Percentiles rank a stretch among this genome's conserved stretches.
phyloP scores from a whole-genome alignment of 1,140 invertebrate genomes.

The Calosoma granatense region DNA sequence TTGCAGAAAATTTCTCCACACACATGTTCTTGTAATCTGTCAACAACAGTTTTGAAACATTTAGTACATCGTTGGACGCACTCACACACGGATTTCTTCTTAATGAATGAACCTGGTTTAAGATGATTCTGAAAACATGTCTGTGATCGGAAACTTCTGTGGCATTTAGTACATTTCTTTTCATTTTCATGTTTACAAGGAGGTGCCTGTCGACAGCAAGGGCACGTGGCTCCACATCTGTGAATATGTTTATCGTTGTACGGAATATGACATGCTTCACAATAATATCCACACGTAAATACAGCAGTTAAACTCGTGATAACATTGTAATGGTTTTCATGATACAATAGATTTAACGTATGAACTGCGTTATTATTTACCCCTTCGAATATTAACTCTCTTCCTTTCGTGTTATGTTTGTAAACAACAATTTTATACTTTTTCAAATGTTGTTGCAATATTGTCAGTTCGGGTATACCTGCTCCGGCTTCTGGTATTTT shows the following conservation, averaged over 20 bases:
- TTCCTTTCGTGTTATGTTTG: slow-evolving; percentile 4
- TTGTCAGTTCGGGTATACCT: not conserved
- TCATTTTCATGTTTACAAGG: not conserved
- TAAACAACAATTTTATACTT: slow-evolving; percentile 14
- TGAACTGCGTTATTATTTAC: not conserved
- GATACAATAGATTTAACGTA: slow-evolving; percentile 7
- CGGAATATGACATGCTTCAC: not conserved
- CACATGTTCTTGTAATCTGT: not conserved
- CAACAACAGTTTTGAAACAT: not conserved
- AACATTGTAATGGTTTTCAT: slow-evolving; percentile 7
- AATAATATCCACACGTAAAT: not conserved
- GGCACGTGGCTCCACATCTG: not conserved
- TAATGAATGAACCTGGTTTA: not conserved
- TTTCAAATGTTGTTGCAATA: slow-evolving; percentile 12
- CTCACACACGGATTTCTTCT: slow-evolving; percentile 6
- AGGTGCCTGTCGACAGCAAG: not conserved
- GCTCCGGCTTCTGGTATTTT: not conserved
- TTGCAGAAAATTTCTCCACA: not conserved
- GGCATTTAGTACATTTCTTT: slow-evolving; percentile 5
- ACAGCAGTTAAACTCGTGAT: slow-evolving; percentile 8
- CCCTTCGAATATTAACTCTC: not conserved
- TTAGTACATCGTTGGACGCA: not conserved
- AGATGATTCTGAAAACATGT: slow-evolving; percentile 13
- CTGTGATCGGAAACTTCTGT: slow-evolving; percentile 9
- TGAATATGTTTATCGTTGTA: not conserved